phyloP scores from a whole-genome alignment of 2,797 vertebrate genomes.

The Eulemur coronatus region DNA sequence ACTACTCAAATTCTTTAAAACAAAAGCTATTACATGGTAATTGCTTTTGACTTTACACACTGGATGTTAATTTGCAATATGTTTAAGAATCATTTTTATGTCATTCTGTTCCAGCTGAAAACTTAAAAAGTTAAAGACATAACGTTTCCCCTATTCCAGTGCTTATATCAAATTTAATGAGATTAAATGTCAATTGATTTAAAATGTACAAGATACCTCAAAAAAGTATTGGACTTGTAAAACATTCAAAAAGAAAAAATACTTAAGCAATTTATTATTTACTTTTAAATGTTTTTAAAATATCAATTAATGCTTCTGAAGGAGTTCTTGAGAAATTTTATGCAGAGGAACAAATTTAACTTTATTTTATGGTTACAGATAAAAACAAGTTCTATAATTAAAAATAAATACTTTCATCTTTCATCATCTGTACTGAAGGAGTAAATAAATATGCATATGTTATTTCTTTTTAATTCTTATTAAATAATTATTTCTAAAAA shows the following conservation, averaged over 20 bases:
- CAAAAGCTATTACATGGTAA: background rate
- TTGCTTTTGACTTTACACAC: background rate
- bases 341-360: background rate
- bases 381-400: background rate
- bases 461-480: background rate
- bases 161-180: background rate
- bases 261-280: background rate
- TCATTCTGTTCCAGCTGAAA: background rate
- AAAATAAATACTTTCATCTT: background rate
- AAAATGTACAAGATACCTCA: background rate
- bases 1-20: background rate
- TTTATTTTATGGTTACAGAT: background rate
- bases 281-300: background rate
- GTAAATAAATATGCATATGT: background rate
- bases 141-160: background rate
- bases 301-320: background rate
- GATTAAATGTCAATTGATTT: background rate
- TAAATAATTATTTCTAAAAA: background rate
- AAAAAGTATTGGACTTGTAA: background rate
- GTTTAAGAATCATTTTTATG: slow-evolving; percentile 5
- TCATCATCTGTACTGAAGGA: background rate
- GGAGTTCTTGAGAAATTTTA: background rate
- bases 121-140: background rate
- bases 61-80: background rate
- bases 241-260: slow-evolving; percentile 7